Percentiles rank a stretch among this genome's conserved stretches.
Evolutionary conservation across 2,888 invertebrate genomes (phyloP).

Genomic region (Creontiades dilutus): DNA sequence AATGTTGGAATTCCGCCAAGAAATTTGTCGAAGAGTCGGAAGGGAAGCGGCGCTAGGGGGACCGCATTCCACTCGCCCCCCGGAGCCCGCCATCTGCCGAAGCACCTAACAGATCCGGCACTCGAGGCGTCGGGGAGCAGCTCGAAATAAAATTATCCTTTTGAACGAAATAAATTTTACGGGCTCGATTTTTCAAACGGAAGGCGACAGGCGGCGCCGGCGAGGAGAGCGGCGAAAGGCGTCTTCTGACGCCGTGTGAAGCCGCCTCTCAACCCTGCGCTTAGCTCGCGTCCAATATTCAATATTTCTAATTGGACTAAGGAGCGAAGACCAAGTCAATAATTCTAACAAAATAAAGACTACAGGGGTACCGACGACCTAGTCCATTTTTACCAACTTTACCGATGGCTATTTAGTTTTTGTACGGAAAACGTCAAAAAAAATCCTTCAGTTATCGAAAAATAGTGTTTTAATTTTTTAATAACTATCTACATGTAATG

Average conservation of each 20-base stretch:
- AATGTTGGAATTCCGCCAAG: not conserved
- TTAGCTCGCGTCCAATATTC: too few species aligned
- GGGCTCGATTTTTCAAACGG: not conserved
- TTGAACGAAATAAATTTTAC: not conserved
- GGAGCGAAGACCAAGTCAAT: too few species aligned
- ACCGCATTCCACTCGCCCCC: not conserved
- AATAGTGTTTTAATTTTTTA: too few species aligned
- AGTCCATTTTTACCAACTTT: too few species aligned
- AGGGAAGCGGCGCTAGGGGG: not conserved
- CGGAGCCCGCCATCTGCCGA: not conserved
- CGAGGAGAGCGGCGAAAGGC: not conserved
- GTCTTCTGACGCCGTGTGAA: not conserved
- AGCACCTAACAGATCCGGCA: slow-evolving; percentile 15
- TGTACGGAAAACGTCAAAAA: too few species aligned
- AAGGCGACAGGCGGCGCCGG: not conserved
- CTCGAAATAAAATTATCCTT: not conserved
- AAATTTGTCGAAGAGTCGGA: not conserved
- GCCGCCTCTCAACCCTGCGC: too few species aligned
- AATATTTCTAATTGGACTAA: too few species aligned
- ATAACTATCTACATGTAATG: too few species aligned
- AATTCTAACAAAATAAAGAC: too few species aligned
- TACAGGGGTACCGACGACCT: too few species aligned
- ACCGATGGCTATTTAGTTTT: too few species aligned
- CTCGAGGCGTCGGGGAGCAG: not conserved
- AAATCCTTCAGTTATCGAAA: too few species aligned